Base-by-base conservation (phyloP, 2,888 invertebrate genomes). In the Metallyticus violacea region DNA sequence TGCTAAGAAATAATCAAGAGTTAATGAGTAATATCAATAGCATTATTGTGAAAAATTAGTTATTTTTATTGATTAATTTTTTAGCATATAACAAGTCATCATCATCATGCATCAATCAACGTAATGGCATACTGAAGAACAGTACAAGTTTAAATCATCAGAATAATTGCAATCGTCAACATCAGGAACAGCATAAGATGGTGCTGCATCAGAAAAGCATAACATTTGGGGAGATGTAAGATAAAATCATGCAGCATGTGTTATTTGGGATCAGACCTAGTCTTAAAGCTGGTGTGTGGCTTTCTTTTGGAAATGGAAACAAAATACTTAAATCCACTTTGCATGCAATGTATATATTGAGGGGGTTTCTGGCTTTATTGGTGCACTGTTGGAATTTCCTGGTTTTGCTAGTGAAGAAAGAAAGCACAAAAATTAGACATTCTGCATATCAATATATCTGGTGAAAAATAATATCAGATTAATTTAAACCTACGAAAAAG, bases 101-200 rank as follows among this genome's bases (percentile, higher is more conserved):
- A 27, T 22, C 30, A 27, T 28, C 79, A 40, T 26, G 85, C 9
- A 7, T 28, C 25, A 26, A 26, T 30, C 90, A 91, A 25, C 92
- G 91, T 9, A 93, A 92, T 90, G 93, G 93, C 26, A 94, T 94
- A 88, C 90, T 93, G 85, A 94, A 94, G 90, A 93, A 91, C 89
- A 90, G 91, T 87, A 90, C 89, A 62, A 87, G 87, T 85, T 86
- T 89, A 62, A 86, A 88, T 81, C 28, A 82, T 28, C 79, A 79
- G 77, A 81, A 88, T 88, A 85, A 86, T 87, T 77, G 40, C 83
- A 85, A 89, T 4, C 40, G 40, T 15, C 40, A 62, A 62, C 40
- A 1, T 62, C 40, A 62, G 62, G 79, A 84, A 85, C 62, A 81
- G 78, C 62, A 87, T 87, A 62, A 88, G 87, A 87, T 88, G 86